A percentile compares a stretch with the other conserved stretches of the same genome.
Evolutionary conservation across 2,113 vertebrate species (phyloP).

Genomic region (Anthoscopus minutus): DNA sequence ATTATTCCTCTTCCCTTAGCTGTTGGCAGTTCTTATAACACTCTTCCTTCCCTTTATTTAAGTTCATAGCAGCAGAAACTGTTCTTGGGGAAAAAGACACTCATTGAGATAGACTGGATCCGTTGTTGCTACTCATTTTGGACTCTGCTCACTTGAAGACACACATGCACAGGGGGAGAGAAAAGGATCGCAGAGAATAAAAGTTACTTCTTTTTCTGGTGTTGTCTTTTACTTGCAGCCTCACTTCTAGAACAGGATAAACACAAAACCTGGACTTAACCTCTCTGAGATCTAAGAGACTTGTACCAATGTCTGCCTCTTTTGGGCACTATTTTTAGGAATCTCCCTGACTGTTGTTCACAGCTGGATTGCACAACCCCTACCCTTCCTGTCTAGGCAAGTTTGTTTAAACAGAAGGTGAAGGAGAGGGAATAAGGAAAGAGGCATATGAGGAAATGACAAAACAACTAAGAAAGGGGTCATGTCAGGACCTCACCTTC

Average conservation of each 20-base stretch:
- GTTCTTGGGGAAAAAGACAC: neutral
- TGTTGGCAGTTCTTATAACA: neutral
- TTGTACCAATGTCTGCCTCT: neutral
- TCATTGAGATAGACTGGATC: neutral
- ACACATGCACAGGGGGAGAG: neutral
- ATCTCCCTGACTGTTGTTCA: neutral
- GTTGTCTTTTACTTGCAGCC: neutral
- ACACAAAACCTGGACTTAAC: neutral
- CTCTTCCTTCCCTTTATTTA: neutral
- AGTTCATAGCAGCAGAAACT: neutral
- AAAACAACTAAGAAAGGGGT: neutral
- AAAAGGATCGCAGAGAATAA: neutral
- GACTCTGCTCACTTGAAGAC: neutral
- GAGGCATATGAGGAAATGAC: neutral
- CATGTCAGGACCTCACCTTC: neutral
- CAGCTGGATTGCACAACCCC: neutral
- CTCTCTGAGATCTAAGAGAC: neutral
- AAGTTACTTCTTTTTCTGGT: neutral
- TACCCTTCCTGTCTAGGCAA: neutral
- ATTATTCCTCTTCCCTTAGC: conserved; percentile 26
- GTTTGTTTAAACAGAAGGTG: neutral
- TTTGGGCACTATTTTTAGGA: neutral
- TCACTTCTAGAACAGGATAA: neutral
- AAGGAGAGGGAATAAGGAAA: neutral
- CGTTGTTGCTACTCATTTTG: neutral